Evolutionary conservation across 2,797 vertebrate genomes (phyloP).

Genomic region (Pipistrellus nathusii): DNA sequence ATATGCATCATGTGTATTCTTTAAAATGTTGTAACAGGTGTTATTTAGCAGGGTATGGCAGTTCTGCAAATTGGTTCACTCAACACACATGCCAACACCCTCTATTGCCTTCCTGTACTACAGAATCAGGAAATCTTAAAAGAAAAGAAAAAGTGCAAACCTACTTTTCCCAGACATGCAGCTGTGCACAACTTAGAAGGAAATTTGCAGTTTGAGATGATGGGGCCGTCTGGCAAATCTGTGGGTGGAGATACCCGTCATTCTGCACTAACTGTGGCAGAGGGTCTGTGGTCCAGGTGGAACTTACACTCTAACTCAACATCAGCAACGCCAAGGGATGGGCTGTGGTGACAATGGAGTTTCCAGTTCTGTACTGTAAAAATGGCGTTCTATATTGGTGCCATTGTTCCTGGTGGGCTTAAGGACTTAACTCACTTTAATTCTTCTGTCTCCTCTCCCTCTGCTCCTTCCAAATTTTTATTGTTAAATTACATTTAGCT

Average conservation of each 20-base stretch:
- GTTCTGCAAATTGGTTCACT: neutral
- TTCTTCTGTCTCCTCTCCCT: neutral
- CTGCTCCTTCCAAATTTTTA: neutral
- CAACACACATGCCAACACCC: neutral
- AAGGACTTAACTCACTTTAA: neutral
- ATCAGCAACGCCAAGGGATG: neutral
- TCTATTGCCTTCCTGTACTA: neutral
- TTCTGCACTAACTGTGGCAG: neutral
- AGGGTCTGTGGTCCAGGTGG: neutral
- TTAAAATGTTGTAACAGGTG: neutral
- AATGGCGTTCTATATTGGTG: neutral
- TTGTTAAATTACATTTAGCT: neutral
- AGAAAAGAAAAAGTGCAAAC: neutral
- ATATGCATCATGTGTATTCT: neutral
- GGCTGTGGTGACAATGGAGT: neutral
- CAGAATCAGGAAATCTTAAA: neutral
- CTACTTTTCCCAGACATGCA: neutral
- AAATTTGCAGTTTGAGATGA: neutral
- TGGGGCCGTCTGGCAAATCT: neutral
- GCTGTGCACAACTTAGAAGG: neutral
- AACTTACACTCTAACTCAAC: neutral
- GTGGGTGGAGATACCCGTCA: neutral
- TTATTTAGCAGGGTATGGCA: conserved; percentile 19
- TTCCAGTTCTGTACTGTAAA: neutral
- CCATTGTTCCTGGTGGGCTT: neutral